phyloP scores from a whole-genome alignment of 2,797 vertebrate genomes.

The Craterocephalus amniculus region DNA sequence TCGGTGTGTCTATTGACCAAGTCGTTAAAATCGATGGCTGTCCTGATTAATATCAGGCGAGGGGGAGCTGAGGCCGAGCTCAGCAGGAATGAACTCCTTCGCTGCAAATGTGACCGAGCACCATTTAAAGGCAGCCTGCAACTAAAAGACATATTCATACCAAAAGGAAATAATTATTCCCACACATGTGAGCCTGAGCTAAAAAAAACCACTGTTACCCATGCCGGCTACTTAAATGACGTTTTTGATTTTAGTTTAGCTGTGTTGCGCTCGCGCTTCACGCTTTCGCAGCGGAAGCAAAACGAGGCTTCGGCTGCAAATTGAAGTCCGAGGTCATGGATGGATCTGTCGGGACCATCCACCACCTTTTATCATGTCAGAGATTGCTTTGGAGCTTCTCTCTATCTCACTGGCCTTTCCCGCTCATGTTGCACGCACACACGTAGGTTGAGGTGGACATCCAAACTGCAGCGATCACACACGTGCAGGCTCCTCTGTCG shows the following conservation, averaged over 20 bases:
- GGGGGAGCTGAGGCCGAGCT: conserved; percentile 54
- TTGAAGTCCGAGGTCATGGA: conserved; percentile 35
- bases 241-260: conserved; percentile 25
- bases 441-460: not conserved
- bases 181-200: conserved; percentile 10
- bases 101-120: conserved; percentile 50
- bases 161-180: conserved; percentile 47
- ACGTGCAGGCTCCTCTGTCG: not conserved
- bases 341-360: conserved; percentile 39
- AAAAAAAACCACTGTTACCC: not conserved
- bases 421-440: not conserved
- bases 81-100: conserved; percentile 46
- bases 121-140: conserved; percentile 49
- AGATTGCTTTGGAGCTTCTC: conserved; percentile 53
- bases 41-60: conserved; percentile 71
- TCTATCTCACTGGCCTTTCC: conserved; percentile 44
- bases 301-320: conserved; percentile 8
- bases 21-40: conserved; percentile 73
- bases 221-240: not conserved
- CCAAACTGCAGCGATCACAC: conserved; percentile 2
- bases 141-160: conserved; percentile 39
- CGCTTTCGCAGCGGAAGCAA: conserved; percentile 12
- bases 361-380: conserved; percentile 54
- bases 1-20: conserved; percentile 69
- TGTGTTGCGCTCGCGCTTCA: not conserved